phyloP scores from a whole-genome alignment of 2,113 vertebrate species.

The Tenebrosternarchus preto region DNA sequence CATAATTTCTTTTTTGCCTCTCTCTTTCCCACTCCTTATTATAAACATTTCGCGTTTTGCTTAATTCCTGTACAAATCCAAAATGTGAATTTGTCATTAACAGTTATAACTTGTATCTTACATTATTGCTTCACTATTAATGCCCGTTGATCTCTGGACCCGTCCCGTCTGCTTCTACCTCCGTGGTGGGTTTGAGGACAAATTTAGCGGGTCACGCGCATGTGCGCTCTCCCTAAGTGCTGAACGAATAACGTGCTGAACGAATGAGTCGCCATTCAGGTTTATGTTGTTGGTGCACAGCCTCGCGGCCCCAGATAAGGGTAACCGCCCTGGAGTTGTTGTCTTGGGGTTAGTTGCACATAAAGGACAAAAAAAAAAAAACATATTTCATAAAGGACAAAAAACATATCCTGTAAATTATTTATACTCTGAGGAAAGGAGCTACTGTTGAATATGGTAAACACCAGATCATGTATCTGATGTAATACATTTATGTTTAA shows the following conservation, averaged over 20 bases:
- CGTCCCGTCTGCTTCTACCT: not conserved
- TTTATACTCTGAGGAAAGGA: not conserved
- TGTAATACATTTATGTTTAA: no score
- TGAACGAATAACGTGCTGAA: not conserved
- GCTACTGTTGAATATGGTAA: no score
- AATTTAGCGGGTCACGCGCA: not conserved
- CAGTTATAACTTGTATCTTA: no score
- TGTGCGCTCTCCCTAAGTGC: not conserved
- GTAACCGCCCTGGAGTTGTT: not conserved
- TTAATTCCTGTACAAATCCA: not conserved
- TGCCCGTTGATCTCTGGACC: not conserved
- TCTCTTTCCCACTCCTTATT: not conserved
- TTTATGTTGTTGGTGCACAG: conserved; percentile 8
- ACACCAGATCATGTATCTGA: no score
- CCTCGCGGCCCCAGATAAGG: conserved; percentile 16
- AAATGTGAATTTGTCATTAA: no score
- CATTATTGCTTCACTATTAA: not conserved
- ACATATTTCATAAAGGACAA: conserved; percentile 26
- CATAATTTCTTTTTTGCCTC: not conserved
- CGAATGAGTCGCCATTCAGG: not conserved
- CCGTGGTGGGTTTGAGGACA: not conserved
- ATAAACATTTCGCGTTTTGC: not conserved
- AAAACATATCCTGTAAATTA: not conserved
- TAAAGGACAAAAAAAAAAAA: conserved; percentile 25
- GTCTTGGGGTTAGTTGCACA: conserved; percentile 25